Conservation (phyloP, 1,140 invertebrate species). For the Drosophila obscura region DNA sequence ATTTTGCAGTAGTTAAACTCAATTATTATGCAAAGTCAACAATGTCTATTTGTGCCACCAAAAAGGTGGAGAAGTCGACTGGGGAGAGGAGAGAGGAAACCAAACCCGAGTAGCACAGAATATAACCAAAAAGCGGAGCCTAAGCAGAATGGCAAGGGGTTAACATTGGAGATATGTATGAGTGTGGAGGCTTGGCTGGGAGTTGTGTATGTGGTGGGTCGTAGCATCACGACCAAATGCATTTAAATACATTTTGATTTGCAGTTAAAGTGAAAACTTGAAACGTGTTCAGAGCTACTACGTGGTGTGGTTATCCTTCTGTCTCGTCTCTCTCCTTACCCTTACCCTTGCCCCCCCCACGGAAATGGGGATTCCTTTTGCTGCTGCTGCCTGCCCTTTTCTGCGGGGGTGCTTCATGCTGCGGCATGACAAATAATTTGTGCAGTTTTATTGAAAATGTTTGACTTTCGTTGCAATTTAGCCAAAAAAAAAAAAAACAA, state of each 20-base stretch:
- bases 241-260: slow-evolving; percentile 82
- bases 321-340: slow-evolving; percentile 1
- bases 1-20: slow-evolving; percentile 78
- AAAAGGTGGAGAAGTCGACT: slow-evolving; percentile 57
- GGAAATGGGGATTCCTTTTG: slow-evolving; percentile 10
- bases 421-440: slow-evolving; percentile 76
- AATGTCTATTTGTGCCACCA: slow-evolving; percentile 76
- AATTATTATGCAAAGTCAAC: slow-evolving; percentile 82
- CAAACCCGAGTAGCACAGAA: neutral
- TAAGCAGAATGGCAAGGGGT: neutral
- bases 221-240: slow-evolving; percentile 64
- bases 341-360: neutral
- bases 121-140: no score
- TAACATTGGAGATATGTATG: neutral
- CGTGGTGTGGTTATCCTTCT: slow-evolving; percentile 57
- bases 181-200: neutral
- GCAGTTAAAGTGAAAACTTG: slow-evolving; percentile 72
- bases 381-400: neutral
- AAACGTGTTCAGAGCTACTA: slow-evolving; percentile 55
- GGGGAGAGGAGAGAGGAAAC: neutral
- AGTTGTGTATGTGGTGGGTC: slow-evolving; percentile 15
- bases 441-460: slow-evolving; percentile 82
- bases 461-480: slow-evolving; percentile 68
- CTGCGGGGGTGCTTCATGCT: neutral
- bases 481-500: slow-evolving; percentile 25